A percentile compares a stretch with the other conserved stretches of the same genome.
phyloP scores from a whole-genome alignment of 2,797 vertebrate genomes.

The Leuciscus waleckii region DNA sequence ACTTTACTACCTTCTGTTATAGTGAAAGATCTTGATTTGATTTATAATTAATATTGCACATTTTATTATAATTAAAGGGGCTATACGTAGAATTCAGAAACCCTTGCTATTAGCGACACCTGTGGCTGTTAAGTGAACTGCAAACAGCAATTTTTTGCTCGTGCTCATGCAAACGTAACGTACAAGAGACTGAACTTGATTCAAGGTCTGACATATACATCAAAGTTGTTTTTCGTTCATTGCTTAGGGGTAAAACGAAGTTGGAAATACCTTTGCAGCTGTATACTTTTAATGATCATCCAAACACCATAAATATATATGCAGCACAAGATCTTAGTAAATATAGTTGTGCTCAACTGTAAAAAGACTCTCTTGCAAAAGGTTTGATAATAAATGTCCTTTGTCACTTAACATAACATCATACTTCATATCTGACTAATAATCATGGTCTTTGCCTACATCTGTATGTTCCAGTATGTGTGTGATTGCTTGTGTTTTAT shows the following conservation, averaged over 20 bases:
- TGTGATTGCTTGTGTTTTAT: slow-evolving; percentile 9
- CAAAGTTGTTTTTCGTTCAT: too few species aligned
- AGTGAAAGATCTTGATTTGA: slow-evolving; percentile 10
- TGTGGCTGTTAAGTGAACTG: not conserved
- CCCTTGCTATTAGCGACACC: not conserved
- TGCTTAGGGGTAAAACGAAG: too few species aligned
- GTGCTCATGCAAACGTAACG: too few species aligned
- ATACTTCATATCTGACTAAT: slow-evolving; percentile 6
- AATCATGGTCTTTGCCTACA: not conserved
- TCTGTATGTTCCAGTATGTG: not conserved
- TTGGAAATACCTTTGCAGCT: too few species aligned
- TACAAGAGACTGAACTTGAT: too few species aligned
- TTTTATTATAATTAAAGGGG: too few species aligned
- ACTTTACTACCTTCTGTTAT: slow-evolving; percentile 51
- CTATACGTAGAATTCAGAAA: too few species aligned
- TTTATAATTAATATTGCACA: not conserved
- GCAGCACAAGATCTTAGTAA: not conserved
- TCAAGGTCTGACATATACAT: too few species aligned
- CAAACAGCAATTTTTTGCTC: not conserved
- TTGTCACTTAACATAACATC: slow-evolving; percentile 6
- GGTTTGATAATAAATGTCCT: slow-evolving; percentile 12
- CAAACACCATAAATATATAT: not conserved
- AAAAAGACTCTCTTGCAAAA: not conserved
- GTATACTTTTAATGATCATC: not conserved
- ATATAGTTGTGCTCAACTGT: too few species aligned